phyloP scores from a whole-genome alignment of 2,888 invertebrate genomes.

The Aphidoletes aphidimyza region DNA sequence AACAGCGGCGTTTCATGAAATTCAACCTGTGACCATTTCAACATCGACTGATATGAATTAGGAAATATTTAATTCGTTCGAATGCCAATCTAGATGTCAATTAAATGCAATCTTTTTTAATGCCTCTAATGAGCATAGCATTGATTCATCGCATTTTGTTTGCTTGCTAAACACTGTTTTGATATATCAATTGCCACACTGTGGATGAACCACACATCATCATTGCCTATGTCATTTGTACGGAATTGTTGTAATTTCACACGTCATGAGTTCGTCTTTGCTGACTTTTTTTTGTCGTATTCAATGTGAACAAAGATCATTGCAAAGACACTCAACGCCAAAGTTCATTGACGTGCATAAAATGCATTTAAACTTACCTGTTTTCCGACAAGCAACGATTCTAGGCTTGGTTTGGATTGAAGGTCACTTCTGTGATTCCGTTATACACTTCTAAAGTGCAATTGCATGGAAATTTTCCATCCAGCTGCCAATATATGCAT shows the following conservation, averaged over 20 bases:
- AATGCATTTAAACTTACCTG: not conserved
- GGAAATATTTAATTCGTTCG: not conserved
- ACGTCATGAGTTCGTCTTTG: no score
- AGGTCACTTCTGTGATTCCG: not conserved
- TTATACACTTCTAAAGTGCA: slow-evolving; percentile 2
- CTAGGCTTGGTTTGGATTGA: not conserved
- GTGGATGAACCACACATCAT: no score
- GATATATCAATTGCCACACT: no score
- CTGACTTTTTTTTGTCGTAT: no score
- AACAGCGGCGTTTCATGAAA: not conserved
- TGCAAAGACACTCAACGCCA: not conserved
- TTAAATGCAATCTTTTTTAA: not conserved
- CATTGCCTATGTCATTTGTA: not conserved
- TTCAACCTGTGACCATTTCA: not conserved
- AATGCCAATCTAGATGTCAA: not conserved
- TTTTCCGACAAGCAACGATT: not conserved
- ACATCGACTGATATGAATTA: not conserved
- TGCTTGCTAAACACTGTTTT: no score
- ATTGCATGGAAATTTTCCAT: not conserved
- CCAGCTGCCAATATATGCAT: no score
- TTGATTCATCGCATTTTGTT: not conserved
- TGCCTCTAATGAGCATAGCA: not conserved
- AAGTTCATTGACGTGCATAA: slow-evolving; percentile 42
- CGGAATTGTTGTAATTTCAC: no score
- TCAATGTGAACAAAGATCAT: not conserved